Evolutionary conservation across 1,140 invertebrate species (phyloP), one percentile per base, ranked within the genome.

Genomic region (Scaptomyza graminum): DNA sequence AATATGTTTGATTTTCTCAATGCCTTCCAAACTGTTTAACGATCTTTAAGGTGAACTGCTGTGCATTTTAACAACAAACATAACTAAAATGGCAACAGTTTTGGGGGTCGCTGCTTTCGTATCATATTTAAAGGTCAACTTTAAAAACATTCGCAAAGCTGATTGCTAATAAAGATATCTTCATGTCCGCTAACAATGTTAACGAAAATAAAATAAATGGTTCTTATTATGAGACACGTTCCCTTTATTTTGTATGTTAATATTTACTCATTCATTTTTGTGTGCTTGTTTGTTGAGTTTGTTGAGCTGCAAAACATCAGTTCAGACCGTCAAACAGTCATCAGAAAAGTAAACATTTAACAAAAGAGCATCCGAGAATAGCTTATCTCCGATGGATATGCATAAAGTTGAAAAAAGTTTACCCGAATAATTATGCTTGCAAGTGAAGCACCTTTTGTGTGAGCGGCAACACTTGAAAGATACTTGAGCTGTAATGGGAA

Each of bases 41-140:
- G 28, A 31, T 31, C 28, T 7, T 5, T 31, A 34, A 34, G 31
- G 31, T 9, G 7, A 34, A 34, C 31, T 9, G 31, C 31, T 34
- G 31, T 34, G 31, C 6, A 34, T 34, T 34, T 34, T 34, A 8
- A 34, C 31, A 34, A 34, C 31, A 34, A 9, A 11, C 18, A 1
- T 22, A 22, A 9, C 31, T 1, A 34, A 34, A 9, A 34, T 9
- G 31, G 31, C 31, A 34, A 34, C 31, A 34, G 7, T 34, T 34
- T 61, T 61, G n/a, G 25, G 9, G 5, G 28, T 4, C 28, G 52
- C 47, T 61, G 47, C 39, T 8, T 46, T 46, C 15, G 44, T 37
- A 50, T 13, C 46, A 37, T 34, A 41, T 44, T n/a, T 43, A 46
- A 47, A 61, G 56, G 56, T 61, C 47, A 37, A 46, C 34, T 51